Conservation (phyloP, 2,113 vertebrate species). For the Odocoileus hemionus region DNA sequence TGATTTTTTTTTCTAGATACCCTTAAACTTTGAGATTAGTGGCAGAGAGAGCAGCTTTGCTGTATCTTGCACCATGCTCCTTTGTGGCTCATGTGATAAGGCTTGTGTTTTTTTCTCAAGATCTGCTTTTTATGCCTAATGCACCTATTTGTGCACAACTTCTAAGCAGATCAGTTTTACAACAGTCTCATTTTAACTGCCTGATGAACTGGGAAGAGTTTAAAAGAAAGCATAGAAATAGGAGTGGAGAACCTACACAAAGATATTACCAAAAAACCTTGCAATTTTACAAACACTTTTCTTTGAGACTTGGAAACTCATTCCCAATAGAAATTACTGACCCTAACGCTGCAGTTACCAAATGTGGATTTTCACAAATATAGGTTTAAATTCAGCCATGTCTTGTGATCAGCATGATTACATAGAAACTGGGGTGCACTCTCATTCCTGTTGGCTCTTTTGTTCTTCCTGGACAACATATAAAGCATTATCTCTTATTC, state of each 20-base stretch:
- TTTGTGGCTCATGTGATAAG: neutral
- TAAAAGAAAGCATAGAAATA: neutral
- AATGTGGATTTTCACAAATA: neutral
- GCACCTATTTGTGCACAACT: neutral
- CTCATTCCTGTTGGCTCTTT: neutral
- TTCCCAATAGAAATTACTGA: neutral
- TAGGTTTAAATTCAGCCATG: neutral
- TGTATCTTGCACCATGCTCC: neutral
- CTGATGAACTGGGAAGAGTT: neutral
- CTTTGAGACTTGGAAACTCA: neutral
- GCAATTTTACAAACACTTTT: neutral
- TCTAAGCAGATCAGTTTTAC: neutral
- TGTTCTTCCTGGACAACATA: neutral
- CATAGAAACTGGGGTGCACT: neutral
- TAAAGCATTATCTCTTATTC: neutral
- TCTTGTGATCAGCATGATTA: neutral
- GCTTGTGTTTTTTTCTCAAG: neutral
- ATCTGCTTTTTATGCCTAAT: neutral
- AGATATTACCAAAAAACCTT: neutral
- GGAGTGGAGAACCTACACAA: neutral
- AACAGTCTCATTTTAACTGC: neutral
- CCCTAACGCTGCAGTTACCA: neutral
- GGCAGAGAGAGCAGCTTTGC: neutral
- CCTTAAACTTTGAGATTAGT: neutral
- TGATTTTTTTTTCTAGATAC: neutral